Conservation (phyloP, 2,888 invertebrate species). For the Neria commutata region DNA sequence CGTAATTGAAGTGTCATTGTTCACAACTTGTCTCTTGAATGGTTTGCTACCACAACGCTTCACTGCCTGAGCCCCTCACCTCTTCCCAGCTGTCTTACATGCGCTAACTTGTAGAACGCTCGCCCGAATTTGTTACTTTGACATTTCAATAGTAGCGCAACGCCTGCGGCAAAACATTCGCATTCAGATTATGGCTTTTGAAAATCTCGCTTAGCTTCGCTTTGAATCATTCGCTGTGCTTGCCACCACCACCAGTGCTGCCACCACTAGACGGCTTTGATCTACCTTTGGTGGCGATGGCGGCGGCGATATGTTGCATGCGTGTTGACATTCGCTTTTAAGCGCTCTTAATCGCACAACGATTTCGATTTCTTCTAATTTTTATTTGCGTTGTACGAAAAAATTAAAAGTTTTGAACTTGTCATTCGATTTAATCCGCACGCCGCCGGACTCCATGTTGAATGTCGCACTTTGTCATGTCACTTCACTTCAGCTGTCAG, state of each 20-base stretch:
- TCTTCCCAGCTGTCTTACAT: too few species aligned
- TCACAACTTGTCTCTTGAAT: too few species aligned
- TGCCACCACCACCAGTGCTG: too few species aligned
- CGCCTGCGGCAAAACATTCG: conserved; percentile 18
- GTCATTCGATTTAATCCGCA: conserved; percentile 43
- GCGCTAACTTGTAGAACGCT: too few species aligned
- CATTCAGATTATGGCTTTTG: too few species aligned
- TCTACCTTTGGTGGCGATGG: background rate
- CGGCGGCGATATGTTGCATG: conserved; percentile 6
- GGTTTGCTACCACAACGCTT: too few species aligned
- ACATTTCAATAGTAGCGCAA: conserved; percentile 25
- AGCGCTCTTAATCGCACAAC: conserved; percentile 10
- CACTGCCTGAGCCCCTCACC: too few species aligned
- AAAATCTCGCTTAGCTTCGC: too few species aligned
- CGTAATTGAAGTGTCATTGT: too few species aligned
- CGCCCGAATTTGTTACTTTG: conserved; percentile 20
- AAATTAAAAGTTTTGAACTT: conserved; percentile 30
- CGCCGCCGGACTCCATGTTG: conserved; percentile 34
- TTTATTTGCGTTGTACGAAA: background rate
- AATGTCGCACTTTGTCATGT: conserved; percentile 47
- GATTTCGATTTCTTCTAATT: too few species aligned
- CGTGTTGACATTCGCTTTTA: conserved; percentile 11
- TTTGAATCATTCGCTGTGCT: too few species aligned
- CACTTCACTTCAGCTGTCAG: conserved; percentile 54
- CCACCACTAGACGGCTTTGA: too few species aligned